Base-by-base conservation (phyloP, 2,113 vertebrate species). In the Trogon surrucura region DNA sequence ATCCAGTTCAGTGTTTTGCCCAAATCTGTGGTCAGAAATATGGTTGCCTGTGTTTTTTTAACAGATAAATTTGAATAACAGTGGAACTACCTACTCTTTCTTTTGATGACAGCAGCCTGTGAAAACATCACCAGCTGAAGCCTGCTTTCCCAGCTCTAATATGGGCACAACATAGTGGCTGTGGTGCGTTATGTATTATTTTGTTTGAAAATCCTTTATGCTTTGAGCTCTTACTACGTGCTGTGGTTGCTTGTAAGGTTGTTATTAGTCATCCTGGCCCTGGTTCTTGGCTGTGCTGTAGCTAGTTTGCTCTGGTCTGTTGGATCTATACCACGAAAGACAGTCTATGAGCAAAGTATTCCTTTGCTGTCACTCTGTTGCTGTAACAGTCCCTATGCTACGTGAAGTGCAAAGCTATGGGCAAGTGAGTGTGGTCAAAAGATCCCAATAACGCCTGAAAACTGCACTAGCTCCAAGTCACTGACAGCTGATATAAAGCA, bases 1-100 rank as follows among this genome's bases (percentile, higher is more conserved):
- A 27, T 29, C 29, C 19, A 26, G 44, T 14, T 48, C 22, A 16
- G 27, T 41, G 57, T 66, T 92, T 62, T 89, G 23, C 69, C 27
- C 13, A 78, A 80, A 70, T 41, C 54, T 10, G 3, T 14, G 18
- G 20, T 53, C 62, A 94, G 50, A 85, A 92, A 58, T 56, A 17
- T 0, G 25, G 9, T 11, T 67, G n/a, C 25, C 41, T 8, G 0
- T 4, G 1, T 8, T 57, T 66, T 66, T 79, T 80, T 69, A 50
- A 12, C 17, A 54, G 15, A 45, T 57, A 27, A 29, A 50, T 80
- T 45, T 45, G 50, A 69, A 34, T 36, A 34, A 32, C 26, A 44
- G 18, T 17, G 30, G 23, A 51, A 2, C 10, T 30, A 0, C 0
- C 0, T 53, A 4, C 13, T 74, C 30, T 20, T 15, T 17, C 25